Evolutionary conservation across 2,113 vertebrate species (phyloP), one percentile per base, ranked within the genome.

Genomic region (Serinus canaria): DNA sequence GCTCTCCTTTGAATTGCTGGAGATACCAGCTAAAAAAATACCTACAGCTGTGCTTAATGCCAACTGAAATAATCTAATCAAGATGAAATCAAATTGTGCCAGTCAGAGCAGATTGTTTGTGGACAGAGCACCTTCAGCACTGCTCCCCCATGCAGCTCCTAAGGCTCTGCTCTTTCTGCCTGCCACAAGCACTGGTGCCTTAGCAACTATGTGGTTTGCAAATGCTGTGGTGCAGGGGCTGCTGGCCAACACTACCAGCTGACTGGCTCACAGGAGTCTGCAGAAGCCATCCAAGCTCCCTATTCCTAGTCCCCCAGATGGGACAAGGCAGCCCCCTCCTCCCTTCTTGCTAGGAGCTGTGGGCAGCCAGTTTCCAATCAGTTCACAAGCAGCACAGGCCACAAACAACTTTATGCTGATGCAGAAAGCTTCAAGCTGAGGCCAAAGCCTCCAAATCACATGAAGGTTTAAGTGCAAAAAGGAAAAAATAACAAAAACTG

Each of bases 361-460:
- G 16, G 47, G 58, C 41, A 70, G 20, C 20, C 43, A 33, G 11
- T 58, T 82, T 85, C 67, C 55, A 66, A 56, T n/a, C 30, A 10
- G 19, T 8, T 67, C 63, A 56, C 46, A 35, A 44, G n/a, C 58
- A 83, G 41, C 56, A 83, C 59, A 41, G 49, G 27, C 30, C 37
- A 76, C 41, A 76, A 68, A 64, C 47, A 66, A 49, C 13, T 46
- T 70, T 0, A 68, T 24, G 41, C 22, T 46, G 33, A 88, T 70
- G n/a, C n/a, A 92, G 64, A 88, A 88, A 75, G 55, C 55, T 81
- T 89, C 62, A 79, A 83, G 13, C 43, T 33, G 60, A 72, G 53
- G 59, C 7, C 31, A 47, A 79, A 82, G 52, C 6, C 15, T 21
- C 33, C 53, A 83, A 75, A 72, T 60, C 27, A 43, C 22, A 11